Base-by-base conservation (phyloP, 2,113 vertebrate genomes). In the Spizaetus ornatus region DNA sequence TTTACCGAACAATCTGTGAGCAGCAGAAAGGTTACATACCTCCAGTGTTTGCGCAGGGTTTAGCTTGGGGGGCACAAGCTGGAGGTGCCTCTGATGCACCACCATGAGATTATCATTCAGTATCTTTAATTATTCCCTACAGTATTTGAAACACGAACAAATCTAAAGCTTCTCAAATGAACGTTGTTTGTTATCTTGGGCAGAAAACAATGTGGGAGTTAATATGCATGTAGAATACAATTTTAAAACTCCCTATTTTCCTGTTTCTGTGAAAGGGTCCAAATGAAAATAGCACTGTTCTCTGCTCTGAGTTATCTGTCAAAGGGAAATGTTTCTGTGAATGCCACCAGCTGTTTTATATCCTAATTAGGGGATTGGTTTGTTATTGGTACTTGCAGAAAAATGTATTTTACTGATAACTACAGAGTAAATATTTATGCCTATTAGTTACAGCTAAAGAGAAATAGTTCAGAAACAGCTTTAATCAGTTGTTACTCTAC, bases 321-420 rank as follows among this genome's bases (percentile, higher is more conserved):
- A 94, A 69, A 90, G 72, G 70, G 62, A 84, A 97, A 82, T 86
- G 80, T 71, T 94, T 90, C 93, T 94, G 56, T 82, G 90, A 94
- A 93, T 86, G 78, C 62, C 90, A 89, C 91, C 97, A 97, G 97
- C 94, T 98, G 97, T 55, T 97, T 97, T 80, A n/a, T 93, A 84
- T 98, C 95, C 87, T 95, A 98, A 98, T 98, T 97, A 98, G 93
- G 59, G 69, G 88, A 95, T 38, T 67, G 58, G 15, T 42, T 97
- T 97, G 71, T 95, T 96, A 95, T 80, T 95, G 92, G 96, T 94
- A 88, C 58, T 94, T 97, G 55, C 89, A 97, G 92, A 95, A 96
- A 97, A 98, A 96, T 96, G 93, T 58, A 91, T 94, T 97, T 95
- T 92, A 93, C 96, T 97, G 98, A 98, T 98, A 98, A 97, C 50